A percentile compares a stretch with the other conserved stretches of the same genome.
These are phyloP conservation scores for Megaceryle torquata DNA, from an alignment of 2,113 vertebrate genomes.

Conservation along the genomic window DNA sequence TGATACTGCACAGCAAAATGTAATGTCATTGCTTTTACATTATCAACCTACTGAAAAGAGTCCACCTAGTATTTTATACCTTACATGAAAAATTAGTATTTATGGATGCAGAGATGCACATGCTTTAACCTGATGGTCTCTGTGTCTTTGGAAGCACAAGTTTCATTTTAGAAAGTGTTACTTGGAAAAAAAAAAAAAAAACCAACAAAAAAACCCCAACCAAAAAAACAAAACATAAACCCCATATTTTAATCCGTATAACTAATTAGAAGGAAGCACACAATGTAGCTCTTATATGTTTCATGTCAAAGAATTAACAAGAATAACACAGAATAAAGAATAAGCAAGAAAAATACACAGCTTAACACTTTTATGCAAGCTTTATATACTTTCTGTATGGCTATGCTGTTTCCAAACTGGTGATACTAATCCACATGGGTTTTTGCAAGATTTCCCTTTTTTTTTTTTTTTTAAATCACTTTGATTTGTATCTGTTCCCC, in stretches of 20 bases:
- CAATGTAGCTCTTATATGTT: background rate
- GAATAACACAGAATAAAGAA: background rate
- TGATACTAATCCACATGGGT: background rate
- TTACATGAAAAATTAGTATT: background rate
- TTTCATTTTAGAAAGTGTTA: background rate
- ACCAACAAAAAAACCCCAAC: too few species aligned
- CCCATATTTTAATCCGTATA: background rate
- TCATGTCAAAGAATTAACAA: background rate
- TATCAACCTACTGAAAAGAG: background rate
- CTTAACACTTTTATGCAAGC: background rate
- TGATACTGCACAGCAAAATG: background rate
- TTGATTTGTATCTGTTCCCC: background rate
- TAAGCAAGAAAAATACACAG: background rate
- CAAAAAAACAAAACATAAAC: too few species aligned
- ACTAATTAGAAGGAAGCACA: background rate
- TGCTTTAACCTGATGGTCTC: background rate
- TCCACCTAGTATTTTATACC: background rate
- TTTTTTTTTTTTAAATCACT: background rate
- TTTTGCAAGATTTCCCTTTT: background rate
- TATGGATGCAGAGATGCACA: background rate
- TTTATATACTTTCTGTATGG: background rate
- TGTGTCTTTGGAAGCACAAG: background rate
- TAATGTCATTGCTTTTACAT: conserved; percentile 30
- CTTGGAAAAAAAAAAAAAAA: background rate
- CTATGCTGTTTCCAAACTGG: background rate